phyloP scores from a whole-genome alignment of 2,113 vertebrate genomes.

The Mustela lutreola region DNA sequence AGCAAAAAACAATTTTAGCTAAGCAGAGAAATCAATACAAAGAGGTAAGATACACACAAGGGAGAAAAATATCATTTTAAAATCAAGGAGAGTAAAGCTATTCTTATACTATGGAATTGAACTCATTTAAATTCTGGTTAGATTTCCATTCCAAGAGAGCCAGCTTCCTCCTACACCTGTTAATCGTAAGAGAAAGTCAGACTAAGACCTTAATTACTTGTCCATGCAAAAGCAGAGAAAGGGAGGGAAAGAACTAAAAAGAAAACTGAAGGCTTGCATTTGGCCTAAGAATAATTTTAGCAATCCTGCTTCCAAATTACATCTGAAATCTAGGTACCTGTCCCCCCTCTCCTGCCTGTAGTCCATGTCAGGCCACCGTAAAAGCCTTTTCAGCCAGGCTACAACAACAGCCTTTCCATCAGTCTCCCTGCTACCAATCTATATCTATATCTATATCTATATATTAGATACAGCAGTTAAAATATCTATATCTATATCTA shows the following conservation, averaged over 20 bases:
- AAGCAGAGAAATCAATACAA: slow-evolving; percentile 42
- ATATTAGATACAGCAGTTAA: no score
- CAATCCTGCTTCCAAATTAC: neutral
- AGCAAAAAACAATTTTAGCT: neutral
- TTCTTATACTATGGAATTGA: neutral
- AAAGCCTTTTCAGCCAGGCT: neutral
- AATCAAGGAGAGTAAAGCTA: slow-evolving; percentile 8
- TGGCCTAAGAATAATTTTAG: neutral
- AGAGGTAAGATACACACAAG: neutral
- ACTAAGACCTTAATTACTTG: neutral
- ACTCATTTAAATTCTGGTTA: slow-evolving; percentile 11
- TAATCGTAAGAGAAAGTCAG: slow-evolving; percentile 41
- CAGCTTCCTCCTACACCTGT: neutral
- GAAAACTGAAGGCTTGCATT: neutral
- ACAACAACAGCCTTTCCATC: neutral
- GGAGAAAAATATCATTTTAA: neutral
- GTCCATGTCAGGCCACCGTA: neutral
- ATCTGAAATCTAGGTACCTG: neutral
- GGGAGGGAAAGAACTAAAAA: neutral
- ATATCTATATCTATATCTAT: no score
- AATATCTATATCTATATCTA: no score
- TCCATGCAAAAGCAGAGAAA: neutral
- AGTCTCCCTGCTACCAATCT: neutral
- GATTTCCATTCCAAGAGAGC: neutral
- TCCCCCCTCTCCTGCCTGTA: neutral